Evolutionary conservation across 2,113 vertebrate genomes (phyloP).

Genomic region (Furnarius figulus): DNA sequence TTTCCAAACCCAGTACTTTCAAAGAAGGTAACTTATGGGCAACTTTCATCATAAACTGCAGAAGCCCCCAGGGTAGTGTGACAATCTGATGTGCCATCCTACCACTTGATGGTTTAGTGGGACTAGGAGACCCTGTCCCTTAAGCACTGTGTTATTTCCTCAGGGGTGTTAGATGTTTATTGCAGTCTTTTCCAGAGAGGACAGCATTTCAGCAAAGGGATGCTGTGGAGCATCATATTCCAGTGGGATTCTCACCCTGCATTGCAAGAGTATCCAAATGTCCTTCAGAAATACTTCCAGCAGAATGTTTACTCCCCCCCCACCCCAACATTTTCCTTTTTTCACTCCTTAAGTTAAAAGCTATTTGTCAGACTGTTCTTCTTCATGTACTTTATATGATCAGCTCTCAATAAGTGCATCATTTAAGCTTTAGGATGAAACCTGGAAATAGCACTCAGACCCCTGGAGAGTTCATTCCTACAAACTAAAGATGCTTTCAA

Average conservation of each 20-base stretch:
- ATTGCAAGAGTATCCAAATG: not conserved
- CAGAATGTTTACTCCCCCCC: not conserved
- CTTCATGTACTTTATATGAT: not conserved
- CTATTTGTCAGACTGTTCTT: not conserved
- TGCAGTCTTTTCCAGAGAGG: not conserved
- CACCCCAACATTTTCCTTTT: not conserved
- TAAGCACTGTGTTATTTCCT: not conserved
- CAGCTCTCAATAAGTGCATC: conserved; percentile 12
- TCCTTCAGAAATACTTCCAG: not conserved
- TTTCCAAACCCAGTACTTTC: not conserved
- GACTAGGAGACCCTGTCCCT: not conserved
- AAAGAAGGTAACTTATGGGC: not conserved
- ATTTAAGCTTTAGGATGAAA: conserved; percentile 22
- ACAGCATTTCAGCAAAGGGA: not conserved
- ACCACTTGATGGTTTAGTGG: not conserved
- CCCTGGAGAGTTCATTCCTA: conserved; percentile 2
- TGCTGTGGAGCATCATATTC: not conserved
- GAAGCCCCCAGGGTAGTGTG: not conserved
- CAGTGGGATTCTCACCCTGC: not conserved
- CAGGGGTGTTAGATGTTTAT: not conserved
- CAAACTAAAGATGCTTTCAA: conserved; percentile 32
- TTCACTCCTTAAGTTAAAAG: not conserved
- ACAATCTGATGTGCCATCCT: not conserved
- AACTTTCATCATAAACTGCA: not conserved
- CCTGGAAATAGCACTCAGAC: conserved; percentile 12